Base-by-base conservation (phyloP, 1,140 invertebrate species). In the Muscidifurax raptorellus region DNA sequence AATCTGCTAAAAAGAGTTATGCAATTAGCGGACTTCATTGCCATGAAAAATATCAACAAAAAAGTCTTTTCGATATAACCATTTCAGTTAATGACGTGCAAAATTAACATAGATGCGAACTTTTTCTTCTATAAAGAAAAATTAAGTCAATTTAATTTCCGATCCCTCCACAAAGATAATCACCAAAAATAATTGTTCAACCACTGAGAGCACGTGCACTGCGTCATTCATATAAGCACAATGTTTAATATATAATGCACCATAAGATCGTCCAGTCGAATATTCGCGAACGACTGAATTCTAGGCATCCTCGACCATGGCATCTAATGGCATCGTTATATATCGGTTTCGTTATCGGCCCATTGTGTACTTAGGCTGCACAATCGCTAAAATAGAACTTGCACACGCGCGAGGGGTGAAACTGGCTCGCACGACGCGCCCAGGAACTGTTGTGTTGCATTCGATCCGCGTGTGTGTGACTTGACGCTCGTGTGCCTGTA, bases 301-400 rank as follows among this genome's bases (percentile, higher is more conserved):
- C n/a, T 1, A 22, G 22, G 75, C 25, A n/a, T 59, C 25, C 15
- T 30, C 28, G 67, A 15, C 10, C 75, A 7, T 25, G 25, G 15
- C 75, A n/a, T 36, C 47, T 77, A 66, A 79, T 66, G 59, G 40
- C 52, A 66, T 72, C 67, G n/a, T 30, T 18, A 30, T 52, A 66
- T 40, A 81, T 81, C 67, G 67, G 44, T 44, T 81, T 72, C 79
- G 36, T 81, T 72, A 72, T 72, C 36, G 36, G n/a, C 12, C 66
- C 36, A 81, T 81, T 71, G 79, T 81, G 22, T 28, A 82, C 52
- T 74, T 74, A 44, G 36, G 52, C n/a, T n/a, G n/a, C n/a, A 67
- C 66, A 80, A 69, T 80, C 13, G 66, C 59, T 71, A 44, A 81
- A 72, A 72, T 44, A 74, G 18, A 75, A 64, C 22, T 28, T 44